Base-by-base conservation (phyloP, 2,113 vertebrate species). In the Haemorhous mexicanus region DNA sequence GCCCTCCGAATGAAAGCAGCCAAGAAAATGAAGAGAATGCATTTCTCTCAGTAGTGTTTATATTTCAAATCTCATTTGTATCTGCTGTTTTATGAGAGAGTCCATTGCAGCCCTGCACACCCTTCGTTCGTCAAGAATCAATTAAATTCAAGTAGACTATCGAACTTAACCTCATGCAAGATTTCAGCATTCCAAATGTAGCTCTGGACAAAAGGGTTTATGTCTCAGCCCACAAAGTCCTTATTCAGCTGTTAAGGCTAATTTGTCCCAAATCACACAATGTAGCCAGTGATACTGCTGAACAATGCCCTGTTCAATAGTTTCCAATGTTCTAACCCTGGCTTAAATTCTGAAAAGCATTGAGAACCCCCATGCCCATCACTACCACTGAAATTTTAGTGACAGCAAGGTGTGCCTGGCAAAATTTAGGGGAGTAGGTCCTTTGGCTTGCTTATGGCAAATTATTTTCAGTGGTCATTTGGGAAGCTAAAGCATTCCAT, bases 211-310 rank as follows among this genome's bases (percentile, higher is more conserved):
- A 98, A 98, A 97, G 86, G 86, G 94, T 97, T 95, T 97, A 97
- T 97, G 96, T 97, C 96, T 97, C 89, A 79, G 79, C 90, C 94
- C 96, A 97, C 95, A 98, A 97, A 97, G 92, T 95, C 93, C 94
- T 92, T 91, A 96, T 98, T 98, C 97, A 97, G 96, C 97, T 95
- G 95, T 93, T 97, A 97, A 97, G 97, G 97, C 97, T 97, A 97
- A 97, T 98, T 98, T 97, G 96, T 97, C 96, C 96, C 95, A 97
- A 98, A 95, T 95, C 90, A 97, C 78, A 98, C 97, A 98, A 98
- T 96, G 96, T 93, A 96, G 94, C 95, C 96, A 97, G 94, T 98
- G 96, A 97, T 97, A 96, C 96, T 93, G 91, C 96, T 84, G 97
- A 95, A 97, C 95, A 96, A 98, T 97, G 95, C 97, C 94, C 94